Conservation (phyloP, 2,888 invertebrate genomes). For the Calliscelio sp. region DNA sequence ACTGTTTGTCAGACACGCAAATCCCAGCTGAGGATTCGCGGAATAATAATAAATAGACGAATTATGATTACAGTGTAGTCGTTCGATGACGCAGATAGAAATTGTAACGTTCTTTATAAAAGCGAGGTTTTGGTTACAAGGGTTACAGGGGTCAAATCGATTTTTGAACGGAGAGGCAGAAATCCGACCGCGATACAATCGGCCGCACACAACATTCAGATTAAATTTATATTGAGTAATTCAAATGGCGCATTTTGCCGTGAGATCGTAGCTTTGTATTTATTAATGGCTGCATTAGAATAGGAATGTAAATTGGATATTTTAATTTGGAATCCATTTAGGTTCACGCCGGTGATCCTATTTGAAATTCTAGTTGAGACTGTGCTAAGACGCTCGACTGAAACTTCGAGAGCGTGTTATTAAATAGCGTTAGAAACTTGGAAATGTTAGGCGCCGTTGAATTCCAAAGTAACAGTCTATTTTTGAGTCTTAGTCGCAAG, state of each 20-base stretch:
- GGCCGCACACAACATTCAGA: not conserved
- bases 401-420: constrained; percentile 33
- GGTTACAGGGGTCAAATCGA: constrained; percentile 54
- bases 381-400: constrained; percentile 18
- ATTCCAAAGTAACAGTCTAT: too few relatives aligned
- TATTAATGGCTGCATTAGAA: constrained; percentile 37
- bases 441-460: not conserved
- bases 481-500: too few relatives aligned
- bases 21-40: constrained; percentile 49
- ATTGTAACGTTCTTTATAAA: constrained; percentile 22
- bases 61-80: constrained; percentile 34
- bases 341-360: constrained; percentile 21
- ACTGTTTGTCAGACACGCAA: constrained; percentile 51
- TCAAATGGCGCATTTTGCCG: not conserved
- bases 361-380: constrained; percentile 44
- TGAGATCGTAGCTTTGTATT: not conserved
- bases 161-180: constrained; percentile 26
- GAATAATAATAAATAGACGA: constrained; percentile 61
- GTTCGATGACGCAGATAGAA: constrained; percentile 12
- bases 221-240: not conserved
- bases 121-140: constrained; percentile 7
- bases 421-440: constrained; percentile 32
- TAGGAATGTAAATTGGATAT: constrained; percentile 36
- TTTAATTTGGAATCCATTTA: constrained; percentile 50
- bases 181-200: not conserved